phyloP scores from a whole-genome alignment of 2,888 invertebrate genomes.

The Hoplodrina blanda region DNA sequence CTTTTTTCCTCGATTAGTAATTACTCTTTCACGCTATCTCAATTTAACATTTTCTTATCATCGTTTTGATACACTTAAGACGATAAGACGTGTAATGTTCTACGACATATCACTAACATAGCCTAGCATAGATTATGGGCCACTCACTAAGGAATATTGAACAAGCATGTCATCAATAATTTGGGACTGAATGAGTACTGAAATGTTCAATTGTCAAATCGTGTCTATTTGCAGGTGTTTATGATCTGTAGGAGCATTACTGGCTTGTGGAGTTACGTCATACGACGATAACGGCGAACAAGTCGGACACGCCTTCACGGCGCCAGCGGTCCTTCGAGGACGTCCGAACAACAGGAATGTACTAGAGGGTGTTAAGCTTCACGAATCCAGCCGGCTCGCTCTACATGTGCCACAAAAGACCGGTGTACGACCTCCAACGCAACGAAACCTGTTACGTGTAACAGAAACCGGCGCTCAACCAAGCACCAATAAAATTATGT shows the following conservation, averaged over 20 bases:
- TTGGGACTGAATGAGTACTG: slow-evolving; percentile 34
- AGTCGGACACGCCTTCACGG: slow-evolving; percentile 87
- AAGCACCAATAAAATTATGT: slow-evolving; percentile 73
- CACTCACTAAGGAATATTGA: slow-evolving; percentile 57
- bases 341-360: slow-evolving; percentile 82
- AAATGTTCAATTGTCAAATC: slow-evolving; percentile 28
- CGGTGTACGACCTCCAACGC: slow-evolving; percentile 88
- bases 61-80: slow-evolving; percentile 71
- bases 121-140: slow-evolving; percentile 58
- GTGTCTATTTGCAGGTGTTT: slow-evolving; percentile 69
- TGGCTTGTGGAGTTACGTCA: slow-evolving; percentile 84
- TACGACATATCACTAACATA: slow-evolving; percentile 64
- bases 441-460: slow-evolving; percentile 89
- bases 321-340: slow-evolving; percentile 85
- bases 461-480: slow-evolving; percentile 78
- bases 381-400: slow-evolving; percentile 79
- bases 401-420: slow-evolving; percentile 88
- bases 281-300: slow-evolving; percentile 83
- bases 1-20: slow-evolving; percentile 60
- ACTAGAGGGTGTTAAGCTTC: slow-evolving; percentile 78
- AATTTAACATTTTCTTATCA: slow-evolving; percentile 74
- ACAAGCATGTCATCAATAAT: slow-evolving; percentile 52
- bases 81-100: slow-evolving; percentile 75
- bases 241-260: slow-evolving; percentile 66
- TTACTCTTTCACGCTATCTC: slow-evolving; percentile 68